phyloP scores from a whole-genome alignment of 2,797 vertebrate genomes.

The Liparis tanakae region DNA sequence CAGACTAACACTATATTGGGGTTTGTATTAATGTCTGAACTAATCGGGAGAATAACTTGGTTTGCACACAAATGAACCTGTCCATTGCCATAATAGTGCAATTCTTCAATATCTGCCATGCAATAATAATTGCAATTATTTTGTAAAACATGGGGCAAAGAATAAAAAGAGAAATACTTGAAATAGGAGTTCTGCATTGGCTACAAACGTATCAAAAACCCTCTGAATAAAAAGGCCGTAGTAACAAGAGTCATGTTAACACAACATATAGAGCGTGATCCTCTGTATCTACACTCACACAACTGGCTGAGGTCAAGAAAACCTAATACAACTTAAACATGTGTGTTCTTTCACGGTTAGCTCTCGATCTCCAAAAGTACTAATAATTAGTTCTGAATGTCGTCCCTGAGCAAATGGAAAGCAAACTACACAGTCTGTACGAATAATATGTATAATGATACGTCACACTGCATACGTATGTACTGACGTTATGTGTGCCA shows the following conservation, averaged over 20 bases:
- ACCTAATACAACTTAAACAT: constrained; percentile 15
- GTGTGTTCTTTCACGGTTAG: background rate
- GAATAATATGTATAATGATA: constrained; percentile 26
- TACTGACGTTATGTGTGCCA: constrained; percentile 25
- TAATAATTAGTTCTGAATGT: constrained; percentile 42
- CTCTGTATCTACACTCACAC: constrained; percentile 37
- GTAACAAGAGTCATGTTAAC: constrained; percentile 34
- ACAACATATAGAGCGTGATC: constrained; percentile 36
- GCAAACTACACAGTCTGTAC: constrained; percentile 43
- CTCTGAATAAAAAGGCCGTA: constrained; percentile 41
- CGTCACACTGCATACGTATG: constrained; percentile 45
- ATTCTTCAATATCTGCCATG: background rate
- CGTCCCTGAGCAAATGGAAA: constrained; percentile 75
- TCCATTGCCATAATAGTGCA: background rate
- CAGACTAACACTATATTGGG: background rate
- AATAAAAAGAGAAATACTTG: constrained; percentile 20
- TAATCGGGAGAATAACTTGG: background rate
- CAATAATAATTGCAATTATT: background rate
- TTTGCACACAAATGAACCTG: background rate
- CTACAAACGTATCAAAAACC: constrained; percentile 11
- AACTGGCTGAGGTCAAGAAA: constrained; percentile 37
- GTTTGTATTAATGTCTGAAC: background rate
- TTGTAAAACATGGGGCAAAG: background rate
- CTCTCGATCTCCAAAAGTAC: constrained; percentile 18
- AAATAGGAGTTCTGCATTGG: constrained; percentile 5